A percentile compares a stretch with the other conserved stretches of the same genome.
Evolutionary conservation across 2,113 vertebrate genomes (phyloP).

Genomic region (Ondatra zibethicus): DNA sequence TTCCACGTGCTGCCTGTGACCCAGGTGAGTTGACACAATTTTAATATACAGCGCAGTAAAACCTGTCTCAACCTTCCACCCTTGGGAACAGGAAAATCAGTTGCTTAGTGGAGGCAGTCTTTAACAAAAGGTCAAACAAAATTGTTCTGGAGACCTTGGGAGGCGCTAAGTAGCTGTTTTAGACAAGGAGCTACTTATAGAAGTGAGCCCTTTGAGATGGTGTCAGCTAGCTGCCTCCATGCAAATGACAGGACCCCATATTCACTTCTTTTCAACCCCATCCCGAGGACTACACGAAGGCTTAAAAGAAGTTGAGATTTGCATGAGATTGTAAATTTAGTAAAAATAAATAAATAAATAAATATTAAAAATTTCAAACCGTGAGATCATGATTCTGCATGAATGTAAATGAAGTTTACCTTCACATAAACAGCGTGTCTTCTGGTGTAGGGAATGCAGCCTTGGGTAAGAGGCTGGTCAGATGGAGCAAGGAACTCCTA

Average conservation of each 20-base stretch:
- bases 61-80: slow-evolving; percentile 54
- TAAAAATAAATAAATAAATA: neutral
- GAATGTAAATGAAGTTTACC: neutral
- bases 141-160: slow-evolving; percentile 69
- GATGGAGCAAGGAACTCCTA: neutral
- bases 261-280: neutral
- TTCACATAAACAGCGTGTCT: neutral
- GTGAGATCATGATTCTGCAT: slow-evolving; percentile 4
- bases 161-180: slow-evolving; percentile 63
- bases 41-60: slow-evolving; percentile 63
- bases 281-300: neutral
- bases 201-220: slow-evolving; percentile 5
- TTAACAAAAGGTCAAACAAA: slow-evolving; percentile 77
- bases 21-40: slow-evolving; percentile 36
- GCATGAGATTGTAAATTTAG: neutral
- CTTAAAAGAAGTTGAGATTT: neutral
- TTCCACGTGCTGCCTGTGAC: neutral
- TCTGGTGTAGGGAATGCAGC: neutral
- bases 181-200: slow-evolving; percentile 11
- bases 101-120: slow-evolving; percentile 58
- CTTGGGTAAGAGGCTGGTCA: neutral
- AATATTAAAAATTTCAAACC: neutral
- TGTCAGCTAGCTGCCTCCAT: neutral
- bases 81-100: slow-evolving; percentile 71
- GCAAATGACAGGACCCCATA: neutral